Evolutionary conservation across 2,113 vertebrate genomes (phyloP), one percentile per base, ranked within the genome.

Genomic region (Orcinus orca): DNA sequence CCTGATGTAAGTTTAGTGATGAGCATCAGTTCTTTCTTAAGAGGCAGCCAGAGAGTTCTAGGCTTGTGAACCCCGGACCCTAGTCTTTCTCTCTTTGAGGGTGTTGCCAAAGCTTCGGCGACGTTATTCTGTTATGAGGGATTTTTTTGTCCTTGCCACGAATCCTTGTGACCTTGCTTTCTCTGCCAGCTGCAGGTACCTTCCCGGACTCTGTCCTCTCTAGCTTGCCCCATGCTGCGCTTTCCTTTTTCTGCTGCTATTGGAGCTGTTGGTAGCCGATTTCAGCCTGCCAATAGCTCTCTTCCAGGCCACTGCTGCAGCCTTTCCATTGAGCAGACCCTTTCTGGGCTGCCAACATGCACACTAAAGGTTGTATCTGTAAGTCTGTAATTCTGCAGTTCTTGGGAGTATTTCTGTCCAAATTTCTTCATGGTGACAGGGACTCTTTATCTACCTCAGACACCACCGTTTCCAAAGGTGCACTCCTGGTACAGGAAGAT

Each of bases 381-480:
- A 65, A 31, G 31, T 88, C 80, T 60, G 31, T 60, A n/a, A 73
- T 84, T 74, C 74, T 71, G 41, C 85, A 88, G 67, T 85, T 95
- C 53, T 71, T 33, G 36, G 60, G 18, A 73, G 15, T 36, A 62
- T 93, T 91, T 80, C 91, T 76, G 17, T 88, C 70, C 0, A 8
- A n/a, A 73, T 86, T 36, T 96, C 44, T 87, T 95, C 25, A 1
- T 31, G 11, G 55, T 74, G 81, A 60, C 13, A 5, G 65, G 33
- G 33, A 67, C 85, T 94, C 68, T 86, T 90, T 63, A 88, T 47
- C 15, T 88, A 33, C 62, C 10, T 33, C 79, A 87, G 38, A 83
- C 18, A 68, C 10, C 20, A n/a, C 41, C n/a, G 33, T 95, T 95
- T 95, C 81, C 71, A 96, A 97, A 82, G 53, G 33, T 82, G 23